Conservation (phyloP, 2,888 invertebrate genomes). For the Trichogramma evanescens region DNA sequence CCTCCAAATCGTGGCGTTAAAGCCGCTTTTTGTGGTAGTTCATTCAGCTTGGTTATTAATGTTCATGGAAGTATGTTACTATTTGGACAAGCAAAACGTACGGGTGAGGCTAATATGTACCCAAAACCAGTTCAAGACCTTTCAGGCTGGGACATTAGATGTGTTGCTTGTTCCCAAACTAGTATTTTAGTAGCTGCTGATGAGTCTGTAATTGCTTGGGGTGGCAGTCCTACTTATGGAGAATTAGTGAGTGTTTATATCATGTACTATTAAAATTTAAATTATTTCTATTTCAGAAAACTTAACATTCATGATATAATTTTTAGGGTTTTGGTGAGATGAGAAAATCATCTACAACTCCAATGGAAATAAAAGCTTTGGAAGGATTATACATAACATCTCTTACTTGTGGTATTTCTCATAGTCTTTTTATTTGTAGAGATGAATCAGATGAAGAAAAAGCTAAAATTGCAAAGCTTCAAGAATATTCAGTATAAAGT, state of each 20-base stretch:
- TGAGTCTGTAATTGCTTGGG: constrained; percentile 86
- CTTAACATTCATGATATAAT: not conserved
- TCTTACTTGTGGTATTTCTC: constrained; percentile 79
- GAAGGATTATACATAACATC: constrained; percentile 70
- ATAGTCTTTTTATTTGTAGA: constrained; percentile 66
- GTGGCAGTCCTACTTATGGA: constrained; percentile 88
- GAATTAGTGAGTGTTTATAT: constrained; percentile 63
- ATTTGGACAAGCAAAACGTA: constrained; percentile 87
- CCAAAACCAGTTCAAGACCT: constrained; percentile 91
- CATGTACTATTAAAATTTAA: not conserved
- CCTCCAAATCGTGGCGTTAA: constrained; percentile 76
- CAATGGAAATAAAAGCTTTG: constrained; percentile 76
- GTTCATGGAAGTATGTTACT: constrained; percentile 51
- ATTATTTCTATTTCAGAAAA: not conserved
- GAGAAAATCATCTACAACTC: constrained; percentile 77
- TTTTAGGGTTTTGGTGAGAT: constrained; percentile 79
- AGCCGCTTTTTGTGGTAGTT: constrained; percentile 75
- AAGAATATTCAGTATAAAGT: constrained; percentile 47
- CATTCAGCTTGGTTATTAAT: constrained; percentile 79
- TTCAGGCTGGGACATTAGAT: constrained; percentile 85
- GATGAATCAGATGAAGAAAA: constrained; percentile 61
- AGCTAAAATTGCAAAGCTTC: constrained; percentile 55
- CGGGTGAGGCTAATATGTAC: constrained; percentile 94
- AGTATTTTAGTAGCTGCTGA: constrained; percentile 84
- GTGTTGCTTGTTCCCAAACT: constrained; percentile 75